phyloP scores from a whole-genome alignment of 2,888 invertebrate species.

The Tipula unca region DNA sequence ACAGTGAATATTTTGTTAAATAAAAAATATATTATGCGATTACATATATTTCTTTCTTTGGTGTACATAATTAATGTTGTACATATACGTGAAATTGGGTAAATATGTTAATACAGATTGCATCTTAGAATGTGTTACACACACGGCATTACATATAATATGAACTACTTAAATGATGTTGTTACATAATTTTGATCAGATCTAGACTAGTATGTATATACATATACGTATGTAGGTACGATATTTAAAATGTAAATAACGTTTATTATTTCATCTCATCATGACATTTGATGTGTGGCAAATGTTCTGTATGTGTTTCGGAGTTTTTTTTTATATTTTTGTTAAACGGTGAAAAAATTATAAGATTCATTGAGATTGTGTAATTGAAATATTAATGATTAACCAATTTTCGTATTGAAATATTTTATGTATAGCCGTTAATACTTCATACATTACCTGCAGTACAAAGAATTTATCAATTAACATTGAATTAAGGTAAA shows the following conservation, averaged over 20 bases:
- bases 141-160: neutral
- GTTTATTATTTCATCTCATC: neutral
- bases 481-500: too few species aligned
- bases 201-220: too few species aligned
- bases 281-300: neutral
- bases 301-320: neutral
- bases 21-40: neutral
- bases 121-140: neutral
- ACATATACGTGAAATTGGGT: neutral
- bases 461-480: too few species aligned
- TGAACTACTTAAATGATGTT: neutral
- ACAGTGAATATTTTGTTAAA: neutral
- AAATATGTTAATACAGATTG: neutral
- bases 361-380: neutral
- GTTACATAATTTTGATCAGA: neutral
- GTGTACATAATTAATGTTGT: neutral
- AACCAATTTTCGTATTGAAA: too few species aligned
- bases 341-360: neutral
- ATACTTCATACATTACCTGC: too few species aligned
- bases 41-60: neutral
- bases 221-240: neutral
- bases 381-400: neutral
- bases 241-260: neutral
- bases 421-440: too few species aligned
- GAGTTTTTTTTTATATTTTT: too few species aligned